phyloP scores from a whole-genome alignment of 1,140 invertebrate genomes.

The Zophobas morio region DNA sequence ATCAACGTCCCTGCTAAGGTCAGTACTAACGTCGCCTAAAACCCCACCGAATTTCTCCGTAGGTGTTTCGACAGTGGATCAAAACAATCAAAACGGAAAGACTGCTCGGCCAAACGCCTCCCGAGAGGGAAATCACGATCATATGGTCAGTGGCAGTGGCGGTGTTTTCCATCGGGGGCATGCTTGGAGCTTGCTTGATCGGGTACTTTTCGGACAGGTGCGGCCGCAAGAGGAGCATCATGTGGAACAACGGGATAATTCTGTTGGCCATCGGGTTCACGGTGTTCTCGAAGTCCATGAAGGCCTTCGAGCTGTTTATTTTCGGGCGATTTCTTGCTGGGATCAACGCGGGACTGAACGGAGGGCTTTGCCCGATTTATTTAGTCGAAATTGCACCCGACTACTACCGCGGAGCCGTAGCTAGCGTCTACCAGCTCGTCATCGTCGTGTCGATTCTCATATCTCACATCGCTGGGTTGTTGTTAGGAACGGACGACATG shows the following conservation, averaged over 20 bases:
- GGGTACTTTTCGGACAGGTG: conserved; percentile 60
- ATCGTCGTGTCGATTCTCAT: conserved; percentile 88
- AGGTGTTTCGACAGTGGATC: conserved; percentile 83
- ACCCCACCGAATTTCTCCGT: conserved; percentile 52
- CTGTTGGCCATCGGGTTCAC: conserved; percentile 76
- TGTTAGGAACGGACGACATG: conserved; percentile 78
- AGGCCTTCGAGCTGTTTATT: conserved; percentile 83
- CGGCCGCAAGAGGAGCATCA: conserved; percentile 81
- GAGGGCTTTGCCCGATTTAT: conserved; percentile 87
- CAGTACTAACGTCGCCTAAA: conserved; percentile 59
- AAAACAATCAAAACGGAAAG: conserved; percentile 72
- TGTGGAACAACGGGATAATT: conserved; percentile 87
- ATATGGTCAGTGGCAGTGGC: conserved; percentile 81
- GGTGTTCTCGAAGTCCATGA: conserved; percentile 73
- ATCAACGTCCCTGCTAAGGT: conserved; percentile 86
- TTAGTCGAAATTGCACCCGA: conserved; percentile 87
- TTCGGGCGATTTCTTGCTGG: conserved; percentile 85
- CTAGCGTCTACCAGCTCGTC: conserved; percentile 88
- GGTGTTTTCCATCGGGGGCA: conserved; percentile 90
- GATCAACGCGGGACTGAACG: conserved; percentile 85
- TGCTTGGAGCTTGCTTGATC: conserved; percentile 75
- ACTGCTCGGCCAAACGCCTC: conserved; percentile 50
- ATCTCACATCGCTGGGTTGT: conserved; percentile 81
- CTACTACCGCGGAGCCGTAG: conserved; percentile 83
- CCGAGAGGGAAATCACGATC: background rate